Evolutionary conservation across 2,888 invertebrate genomes (phyloP), one percentile per base, ranked within the genome.

Genomic region (Scaptomyza reducta): DNA sequence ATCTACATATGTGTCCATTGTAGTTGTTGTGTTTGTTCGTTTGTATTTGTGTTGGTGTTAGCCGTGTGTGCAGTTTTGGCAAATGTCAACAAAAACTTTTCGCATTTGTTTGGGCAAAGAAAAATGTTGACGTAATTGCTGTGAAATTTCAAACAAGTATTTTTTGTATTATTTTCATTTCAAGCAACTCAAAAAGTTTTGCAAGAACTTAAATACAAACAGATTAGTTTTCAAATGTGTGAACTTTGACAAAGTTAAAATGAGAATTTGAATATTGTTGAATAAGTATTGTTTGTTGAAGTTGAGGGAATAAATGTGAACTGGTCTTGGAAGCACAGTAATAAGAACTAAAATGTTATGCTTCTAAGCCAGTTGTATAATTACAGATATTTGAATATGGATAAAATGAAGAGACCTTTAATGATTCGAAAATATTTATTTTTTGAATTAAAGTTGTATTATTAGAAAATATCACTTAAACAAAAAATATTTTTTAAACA

Each of bases 31-130:
- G 50, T 11, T 11, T 56, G 29, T 1, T 56, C 5, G 27, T 27
- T 27, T 27, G 27, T 7, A 40, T 22, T 41, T 18, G 22, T 40
- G 57, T 11, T 33, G 47, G 33, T 64, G 66, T 64, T 31, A 54
- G 53, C 47, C 47, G 13, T 38, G 27, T 74, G 55, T 66, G 66
- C 51, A 61, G 27, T 64, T 72, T 87, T 84, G 85, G 69, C 87
- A 78, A 87, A 78, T 87, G 85, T 87, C 82, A 87, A 84, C 78
- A 65, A 74, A 85, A 82, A 87, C 45, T 77, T 79, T 78, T 60
- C 75, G 51, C 59, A 74, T 67, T 78, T 77, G 82, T 66, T 73
- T 51, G 67, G 25, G 31, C 59, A 55, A 59, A 29, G 54, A 33
- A 66, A 73, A 67, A 69, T 67, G 81, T 84, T 81, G 87, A 81